Conservation (phyloP, 2,888 invertebrate genomes). For the Craniophora ligustri region DNA sequence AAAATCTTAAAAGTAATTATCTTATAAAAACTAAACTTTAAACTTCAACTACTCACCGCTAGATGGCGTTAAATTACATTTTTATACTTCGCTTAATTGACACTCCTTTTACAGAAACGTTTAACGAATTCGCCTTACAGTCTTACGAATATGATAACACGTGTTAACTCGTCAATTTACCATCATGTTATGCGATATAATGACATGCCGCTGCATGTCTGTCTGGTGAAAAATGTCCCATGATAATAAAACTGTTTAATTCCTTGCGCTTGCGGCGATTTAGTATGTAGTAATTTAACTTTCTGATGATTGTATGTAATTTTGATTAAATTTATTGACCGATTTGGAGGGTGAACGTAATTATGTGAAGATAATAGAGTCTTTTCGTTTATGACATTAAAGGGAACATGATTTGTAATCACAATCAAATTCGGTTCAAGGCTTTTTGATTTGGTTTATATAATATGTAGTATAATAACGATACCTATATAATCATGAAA, state of each 20-base stretch:
- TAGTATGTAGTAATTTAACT: slow-evolving; percentile 57
- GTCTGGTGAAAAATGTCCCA: slow-evolving; percentile 63
- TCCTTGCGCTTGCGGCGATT: slow-evolving; percentile 58
- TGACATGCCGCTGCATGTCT: slow-evolving; percentile 47
- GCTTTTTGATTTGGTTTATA: too few species aligned
- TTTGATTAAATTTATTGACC: slow-evolving; percentile 47
- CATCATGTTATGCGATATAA: slow-evolving; percentile 52
- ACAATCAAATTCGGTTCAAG: too few species aligned
- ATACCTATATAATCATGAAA: too few species aligned
- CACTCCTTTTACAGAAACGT: slow-evolving; percentile 29
- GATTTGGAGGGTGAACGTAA: slow-evolving; percentile 13
- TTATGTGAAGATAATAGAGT: slow-evolving; percentile 2
- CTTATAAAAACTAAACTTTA: background rate
- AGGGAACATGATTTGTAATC: background rate
- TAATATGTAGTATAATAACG: too few species aligned
- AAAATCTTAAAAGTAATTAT: too few species aligned
- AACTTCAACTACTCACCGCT: slow-evolving; percentile 25
- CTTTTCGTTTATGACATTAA: background rate
- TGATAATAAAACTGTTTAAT: slow-evolving; percentile 61
- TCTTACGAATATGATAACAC: slow-evolving; percentile 40
- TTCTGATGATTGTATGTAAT: slow-evolving; percentile 54
- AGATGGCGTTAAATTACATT: slow-evolving; percentile 41
- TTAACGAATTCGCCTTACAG: slow-evolving; percentile 23
- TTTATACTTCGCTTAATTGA: background rate
- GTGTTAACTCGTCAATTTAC: slow-evolving; percentile 53